Base-by-base conservation (phyloP, 2,888 invertebrate genomes). In the Drosophila longiperda region DNA sequence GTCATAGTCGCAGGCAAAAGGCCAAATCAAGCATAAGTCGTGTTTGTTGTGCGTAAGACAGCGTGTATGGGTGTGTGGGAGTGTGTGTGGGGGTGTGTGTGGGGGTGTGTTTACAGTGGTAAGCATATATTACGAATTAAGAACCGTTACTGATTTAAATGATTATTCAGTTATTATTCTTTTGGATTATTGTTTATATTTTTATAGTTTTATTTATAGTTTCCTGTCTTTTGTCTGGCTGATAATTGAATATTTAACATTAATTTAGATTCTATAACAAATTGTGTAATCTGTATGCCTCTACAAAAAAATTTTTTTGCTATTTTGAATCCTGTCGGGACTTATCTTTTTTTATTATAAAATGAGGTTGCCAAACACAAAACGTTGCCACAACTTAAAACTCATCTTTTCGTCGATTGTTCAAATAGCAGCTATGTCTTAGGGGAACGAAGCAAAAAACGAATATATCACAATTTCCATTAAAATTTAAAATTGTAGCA, bases 1-100 rank as follows among this genome's bases (percentile, higher is more conserved):
- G 89, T 82, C 79, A 74, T 72, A 54, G 48, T 40, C 62, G n/a
- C 72, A 70, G 61, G 33, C 71, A 59, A 70, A 53, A 60, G 71
- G 32, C 52, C 45, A 69, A 69, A 69, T 71, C 62, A 69, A 70
- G 67, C 70, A 40, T 50, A 40, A 70, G 67, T 49, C 70, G 49
- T 42, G 59, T 58, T 67, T 69, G 38, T 49, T 66, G n/a, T 55
- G 69, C 53, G 36, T 45, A 23, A 12, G 23, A 11, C 12, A 29
- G 29, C 20, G 32, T 36, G n/a, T 26, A 9, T 42, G 17, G 8
- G 23, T 40, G 17, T 40, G 38, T 23, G 45, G 15, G n/a, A n/a
- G n/a, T n/a, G n/a, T n/a, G 11, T 11, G 36, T 9, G 5, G 33
- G 40, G 26, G 6, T 32, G 23, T 26, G 45, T 59, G 17, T 12